A percentile compares a stretch with the other conserved stretches of the same genome.
Evolutionary conservation across 2,888 invertebrate species (phyloP).

Genomic region (Pherbina coryleti): DNA sequence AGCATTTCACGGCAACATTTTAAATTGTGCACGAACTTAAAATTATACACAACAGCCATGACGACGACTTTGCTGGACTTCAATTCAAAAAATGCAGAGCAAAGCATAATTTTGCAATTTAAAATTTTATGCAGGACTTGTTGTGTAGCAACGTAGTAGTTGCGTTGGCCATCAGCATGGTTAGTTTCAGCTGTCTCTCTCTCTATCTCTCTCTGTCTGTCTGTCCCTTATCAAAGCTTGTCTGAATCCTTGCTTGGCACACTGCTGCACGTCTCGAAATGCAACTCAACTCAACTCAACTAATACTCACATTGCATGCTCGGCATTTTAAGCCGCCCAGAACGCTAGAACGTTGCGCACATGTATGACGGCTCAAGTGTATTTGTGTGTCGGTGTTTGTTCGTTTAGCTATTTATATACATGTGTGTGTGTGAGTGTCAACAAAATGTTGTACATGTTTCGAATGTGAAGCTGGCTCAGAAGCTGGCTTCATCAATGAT

Average conservation of each 20-base stretch:
- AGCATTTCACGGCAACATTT: too few species aligned
- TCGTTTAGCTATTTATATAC: background rate
- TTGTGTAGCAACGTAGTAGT: background rate
- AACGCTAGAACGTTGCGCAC: background rate
- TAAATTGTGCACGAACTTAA: background rate
- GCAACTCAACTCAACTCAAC: constrained; percentile 4
- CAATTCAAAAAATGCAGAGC: background rate
- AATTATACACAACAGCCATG: background rate
- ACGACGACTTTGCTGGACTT: background rate
- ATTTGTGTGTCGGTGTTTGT: background rate
- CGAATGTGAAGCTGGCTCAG: constrained; percentile 6
- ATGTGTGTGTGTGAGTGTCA: constrained; percentile 4
- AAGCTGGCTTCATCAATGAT: too few species aligned
- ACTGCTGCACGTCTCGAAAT: background rate
- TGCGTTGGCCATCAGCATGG: background rate
- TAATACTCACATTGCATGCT: background rate
- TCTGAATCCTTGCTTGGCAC: background rate
- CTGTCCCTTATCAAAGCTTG: background rate
- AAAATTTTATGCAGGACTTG: constrained; percentile 2
- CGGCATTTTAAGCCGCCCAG: constrained; percentile 22
- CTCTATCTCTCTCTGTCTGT: background rate
- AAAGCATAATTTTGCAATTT: constrained; percentile 18
- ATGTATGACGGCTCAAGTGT: background rate
- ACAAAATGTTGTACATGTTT: constrained; percentile 29
- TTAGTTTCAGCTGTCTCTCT: background rate